Base-by-base conservation (phyloP, 92 coral and sea anemone genomes). In the Siderastrea radians region DNA sequence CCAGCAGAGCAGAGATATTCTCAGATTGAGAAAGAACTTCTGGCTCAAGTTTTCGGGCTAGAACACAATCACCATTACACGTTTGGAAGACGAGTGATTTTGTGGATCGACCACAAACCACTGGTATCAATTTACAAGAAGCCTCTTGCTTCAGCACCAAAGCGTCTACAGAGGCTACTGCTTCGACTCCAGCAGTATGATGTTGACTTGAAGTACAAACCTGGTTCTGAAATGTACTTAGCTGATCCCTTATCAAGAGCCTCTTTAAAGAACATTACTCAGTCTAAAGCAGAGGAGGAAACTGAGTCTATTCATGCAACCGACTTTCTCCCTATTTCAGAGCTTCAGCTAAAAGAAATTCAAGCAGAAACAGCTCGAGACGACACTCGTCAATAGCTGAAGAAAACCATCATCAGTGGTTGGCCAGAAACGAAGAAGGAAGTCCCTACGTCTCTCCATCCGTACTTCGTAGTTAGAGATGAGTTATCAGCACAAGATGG, bases 61-160 rank as follows among this genome's bases (percentile, higher is more conserved):
- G 93, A 89, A 84, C 92, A 85, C 57, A 78, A 77, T 49, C 94
- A 88, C 67, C 85, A 83, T 26, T 92, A 92, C 68, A 84, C 72
- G 46, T 83, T 77, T 26, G 38, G 38, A 26, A 26, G 38, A 26
- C 38, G 38, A 26, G 38, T 26, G 38, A 26, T 26, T 26, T 26
- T 26, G 38, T 58, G 92, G 92, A 51, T 87, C 74, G 38, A 26
- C 38, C 38, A 26, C 38, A 26, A 26, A 26, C 38, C 0, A 0
- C 38, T 26, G 38, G 38, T 26, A 26, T 26, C 38, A 26, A 26
- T 26, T 26, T 26, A 26, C 38, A 26, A 26, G 38, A 26, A 26
- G 38, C 38, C 38, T 26, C 38, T 26, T 26, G 38, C 38, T 26
- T 26, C 38, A 26, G 38, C 38, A 26, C 38, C 38, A 26, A 26